These are phyloP conservation scores for Heterohyrax brucei DNA, from an alignment of 2,797 vertebrate genomes.

Conservation along the genomic window DNA sequence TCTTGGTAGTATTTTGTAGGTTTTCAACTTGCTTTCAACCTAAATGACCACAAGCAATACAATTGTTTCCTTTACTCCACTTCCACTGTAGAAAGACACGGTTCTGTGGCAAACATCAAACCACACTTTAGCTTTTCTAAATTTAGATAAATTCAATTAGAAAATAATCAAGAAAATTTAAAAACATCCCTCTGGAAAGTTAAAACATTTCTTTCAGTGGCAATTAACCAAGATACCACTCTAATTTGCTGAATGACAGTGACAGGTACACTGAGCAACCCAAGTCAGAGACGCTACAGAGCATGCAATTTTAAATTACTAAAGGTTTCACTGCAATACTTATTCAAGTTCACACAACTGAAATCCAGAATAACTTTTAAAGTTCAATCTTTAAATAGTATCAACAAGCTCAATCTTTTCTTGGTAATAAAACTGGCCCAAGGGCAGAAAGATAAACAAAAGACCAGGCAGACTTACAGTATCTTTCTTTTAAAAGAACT, in stretches of 20 bases:
- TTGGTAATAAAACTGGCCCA: constrained; percentile 61
- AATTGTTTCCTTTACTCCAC: constrained; percentile 58
- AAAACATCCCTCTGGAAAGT: not conserved
- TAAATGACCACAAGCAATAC: constrained; percentile 25
- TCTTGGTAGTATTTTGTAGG: constrained; percentile 69
- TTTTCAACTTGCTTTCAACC: constrained; percentile 65
- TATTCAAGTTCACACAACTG: constrained; percentile 75
- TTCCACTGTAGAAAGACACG: constrained; percentile 32
- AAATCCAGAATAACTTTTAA: constrained; percentile 69
- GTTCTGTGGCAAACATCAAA: constrained; percentile 43
- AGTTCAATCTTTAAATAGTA: constrained; percentile 64
- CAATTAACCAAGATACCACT: constrained; percentile 35
- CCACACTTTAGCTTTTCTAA: not conserved
- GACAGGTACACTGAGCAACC: constrained; percentile 54
- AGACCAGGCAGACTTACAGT: not conserved
- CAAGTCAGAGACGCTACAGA: constrained; percentile 73
- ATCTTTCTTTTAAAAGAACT: constrained; percentile 53
- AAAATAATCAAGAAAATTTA: not conserved
- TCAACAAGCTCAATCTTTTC: constrained; percentile 59
- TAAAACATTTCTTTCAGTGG: constrained; percentile 35
- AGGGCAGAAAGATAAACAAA: constrained; percentile 3
- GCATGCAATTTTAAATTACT: constrained; percentile 81
- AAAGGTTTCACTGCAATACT: constrained; percentile 77
- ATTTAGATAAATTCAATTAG: not conserved
- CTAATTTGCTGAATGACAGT: constrained; percentile 23